Percentiles rank a stretch among this genome's conserved stretches.
phyloP scores from a whole-genome alignment of 2,113 vertebrate species.

The Centropus unirufus region DNA sequence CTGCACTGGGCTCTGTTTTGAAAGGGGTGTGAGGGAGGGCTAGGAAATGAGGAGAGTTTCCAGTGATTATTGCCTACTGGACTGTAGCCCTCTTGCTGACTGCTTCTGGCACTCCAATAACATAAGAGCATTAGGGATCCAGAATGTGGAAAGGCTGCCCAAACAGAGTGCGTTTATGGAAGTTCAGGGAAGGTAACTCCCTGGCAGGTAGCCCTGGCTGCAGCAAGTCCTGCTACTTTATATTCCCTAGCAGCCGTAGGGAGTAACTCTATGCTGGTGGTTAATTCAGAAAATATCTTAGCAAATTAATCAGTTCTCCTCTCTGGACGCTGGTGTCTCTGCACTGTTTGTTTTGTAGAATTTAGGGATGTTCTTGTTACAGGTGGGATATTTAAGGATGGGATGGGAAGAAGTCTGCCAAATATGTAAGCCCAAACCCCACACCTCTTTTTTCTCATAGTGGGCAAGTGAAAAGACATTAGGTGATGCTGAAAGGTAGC shows the following conservation, averaged over 20 bases:
- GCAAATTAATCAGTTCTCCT: not conserved
- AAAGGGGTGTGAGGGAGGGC: slow-evolving; percentile 28
- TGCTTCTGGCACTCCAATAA: slow-evolving; percentile 38
- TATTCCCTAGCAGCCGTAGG: not conserved
- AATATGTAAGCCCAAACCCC: not conserved
- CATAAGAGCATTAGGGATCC: not conserved
- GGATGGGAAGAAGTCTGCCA: not conserved
- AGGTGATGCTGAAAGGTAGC: not conserved
- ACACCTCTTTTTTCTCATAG: not conserved
- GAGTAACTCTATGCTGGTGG: not conserved
- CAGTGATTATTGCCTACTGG: slow-evolving; percentile 51
- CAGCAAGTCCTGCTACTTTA: not conserved
- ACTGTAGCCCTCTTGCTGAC: slow-evolving; percentile 64
- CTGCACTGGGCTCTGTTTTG: slow-evolving; percentile 18
- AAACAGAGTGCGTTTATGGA: not conserved
- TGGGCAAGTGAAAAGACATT: not conserved
- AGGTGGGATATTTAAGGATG: not conserved
- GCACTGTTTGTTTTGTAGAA: not conserved
- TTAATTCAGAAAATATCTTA: not conserved
- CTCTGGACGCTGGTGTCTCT: not conserved
- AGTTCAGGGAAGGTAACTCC: not conserved
- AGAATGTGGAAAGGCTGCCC: not conserved
- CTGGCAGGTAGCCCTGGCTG: not conserved
- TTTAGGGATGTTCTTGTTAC: not conserved
- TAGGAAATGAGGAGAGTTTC: slow-evolving; percentile 47